These are phyloP conservation scores for Pipistrellus kuhlii DNA, from an alignment of 2,797 vertebrate genomes.

Conservation along the genomic window DNA sequence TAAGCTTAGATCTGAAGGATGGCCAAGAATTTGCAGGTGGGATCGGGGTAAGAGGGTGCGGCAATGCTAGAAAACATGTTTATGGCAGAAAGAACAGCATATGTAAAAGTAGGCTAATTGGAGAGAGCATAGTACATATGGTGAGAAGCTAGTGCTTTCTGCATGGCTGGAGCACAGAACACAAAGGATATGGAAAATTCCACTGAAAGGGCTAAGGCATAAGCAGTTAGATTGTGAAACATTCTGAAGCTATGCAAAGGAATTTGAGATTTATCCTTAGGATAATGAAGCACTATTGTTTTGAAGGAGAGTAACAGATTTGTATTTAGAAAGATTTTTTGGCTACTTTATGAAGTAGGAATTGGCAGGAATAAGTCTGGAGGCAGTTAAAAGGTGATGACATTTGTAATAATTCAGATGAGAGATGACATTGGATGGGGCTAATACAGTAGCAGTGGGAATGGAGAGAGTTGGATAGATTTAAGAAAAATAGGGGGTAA, in stretches of 20 bases:
- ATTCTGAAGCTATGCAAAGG: not conserved
- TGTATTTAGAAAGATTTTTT: conserved; percentile 56
- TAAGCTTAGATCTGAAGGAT: not conserved
- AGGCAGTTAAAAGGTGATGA: not conserved
- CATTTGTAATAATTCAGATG: not conserved
- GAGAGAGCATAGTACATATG: not conserved
- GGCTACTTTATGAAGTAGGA: not conserved
- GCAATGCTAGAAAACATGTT: not conserved
- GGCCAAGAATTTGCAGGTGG: not conserved
- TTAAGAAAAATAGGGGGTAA: not conserved
- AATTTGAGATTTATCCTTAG: conserved; percentile 5
- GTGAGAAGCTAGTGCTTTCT: not conserved
- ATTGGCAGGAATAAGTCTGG: not conserved
- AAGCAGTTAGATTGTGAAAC: not conserved
- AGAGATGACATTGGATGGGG: not conserved
- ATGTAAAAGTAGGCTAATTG: not conserved
- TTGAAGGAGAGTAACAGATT: not conserved
- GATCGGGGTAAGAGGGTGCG: not conserved
- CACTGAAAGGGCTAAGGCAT: not conserved
- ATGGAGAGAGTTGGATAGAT: not conserved
- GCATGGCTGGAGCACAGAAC: not conserved
- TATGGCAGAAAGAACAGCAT: not conserved
- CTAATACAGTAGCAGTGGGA: not conserved
- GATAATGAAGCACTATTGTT: not conserved
- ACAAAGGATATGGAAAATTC: conserved; percentile 3